phyloP scores from a whole-genome alignment of 2,888 invertebrate species.

The Megastigmus dorsalis region DNA sequence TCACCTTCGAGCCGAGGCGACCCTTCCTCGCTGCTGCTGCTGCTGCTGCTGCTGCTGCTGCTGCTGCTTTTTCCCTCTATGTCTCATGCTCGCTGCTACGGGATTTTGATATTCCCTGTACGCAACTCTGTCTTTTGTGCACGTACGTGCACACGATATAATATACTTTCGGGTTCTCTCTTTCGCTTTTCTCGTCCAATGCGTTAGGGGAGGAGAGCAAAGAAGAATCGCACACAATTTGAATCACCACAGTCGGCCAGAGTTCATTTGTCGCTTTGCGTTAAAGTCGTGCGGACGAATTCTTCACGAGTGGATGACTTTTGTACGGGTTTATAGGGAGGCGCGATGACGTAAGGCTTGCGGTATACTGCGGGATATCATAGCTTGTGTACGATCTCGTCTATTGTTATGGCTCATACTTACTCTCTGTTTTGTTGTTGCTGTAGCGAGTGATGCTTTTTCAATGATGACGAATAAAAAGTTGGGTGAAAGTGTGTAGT shows the following conservation, averaged over 20 bases:
- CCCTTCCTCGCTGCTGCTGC: not conserved
- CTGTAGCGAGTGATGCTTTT: too few species aligned
- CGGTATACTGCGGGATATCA: too few species aligned
- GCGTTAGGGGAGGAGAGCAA: too few species aligned
- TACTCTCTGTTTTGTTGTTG: too few species aligned
- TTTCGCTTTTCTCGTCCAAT: slow-evolving; percentile 24
- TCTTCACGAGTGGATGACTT: slow-evolving; percentile 28
- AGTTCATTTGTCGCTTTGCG: slow-evolving; percentile 48
- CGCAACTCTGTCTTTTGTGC: too few species aligned
- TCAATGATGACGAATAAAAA: too few species aligned
- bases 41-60: not conserved
- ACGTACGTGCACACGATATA: not conserved
- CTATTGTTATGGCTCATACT: too few species aligned
- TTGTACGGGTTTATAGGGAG: slow-evolving; percentile 28
- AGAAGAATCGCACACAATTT: slow-evolving; percentile 31
- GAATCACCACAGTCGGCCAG: slow-evolving; percentile 25
- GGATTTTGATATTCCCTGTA: slow-evolving; percentile 24
- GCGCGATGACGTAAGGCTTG: too few species aligned
- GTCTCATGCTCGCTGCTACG: too few species aligned
- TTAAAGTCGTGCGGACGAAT: slow-evolving; percentile 10
- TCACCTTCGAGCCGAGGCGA: slow-evolving; percentile 30
- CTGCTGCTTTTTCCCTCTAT: not conserved
- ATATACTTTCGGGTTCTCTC: not conserved
- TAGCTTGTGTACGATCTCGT: too few species aligned
- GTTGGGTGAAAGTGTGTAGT: too few species aligned